phyloP scores from a whole-genome alignment of 2,113 vertebrate species.

The Probosciger aterrimus region DNA sequence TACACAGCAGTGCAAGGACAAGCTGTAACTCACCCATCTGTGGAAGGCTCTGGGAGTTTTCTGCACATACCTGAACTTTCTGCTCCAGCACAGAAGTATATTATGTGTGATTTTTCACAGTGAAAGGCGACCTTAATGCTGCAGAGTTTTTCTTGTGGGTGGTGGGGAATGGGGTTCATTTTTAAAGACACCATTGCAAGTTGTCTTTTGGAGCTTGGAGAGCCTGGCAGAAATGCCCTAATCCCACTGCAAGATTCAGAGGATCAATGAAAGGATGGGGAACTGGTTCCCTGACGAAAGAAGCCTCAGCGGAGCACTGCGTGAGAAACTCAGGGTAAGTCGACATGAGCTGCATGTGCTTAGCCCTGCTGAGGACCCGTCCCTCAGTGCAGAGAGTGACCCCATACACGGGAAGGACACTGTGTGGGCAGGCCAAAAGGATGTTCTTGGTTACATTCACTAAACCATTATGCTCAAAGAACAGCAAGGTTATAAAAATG shows the following conservation, averaged over 20 bases:
- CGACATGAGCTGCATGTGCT: fast-evolving
- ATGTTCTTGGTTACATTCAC: not conserved
- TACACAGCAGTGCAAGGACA: not conserved
- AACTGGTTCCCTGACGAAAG: not conserved
- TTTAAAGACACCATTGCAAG: not conserved
- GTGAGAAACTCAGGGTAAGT: not conserved
- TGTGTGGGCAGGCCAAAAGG: not conserved
- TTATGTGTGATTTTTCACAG: not conserved
- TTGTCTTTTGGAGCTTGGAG: not conserved
- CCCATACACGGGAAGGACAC: not conserved
- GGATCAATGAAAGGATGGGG: not conserved
- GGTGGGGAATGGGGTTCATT: not conserved
- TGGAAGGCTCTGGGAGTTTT: not conserved
- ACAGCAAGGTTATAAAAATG: not conserved
- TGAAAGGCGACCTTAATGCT: not conserved
- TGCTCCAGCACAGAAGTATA: not conserved
- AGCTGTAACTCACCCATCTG: not conserved
- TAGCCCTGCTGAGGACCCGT: not conserved
- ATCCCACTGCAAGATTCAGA: not conserved
- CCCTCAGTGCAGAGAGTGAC: not conserved
- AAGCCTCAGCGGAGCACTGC: not conserved
- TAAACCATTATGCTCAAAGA: not conserved
- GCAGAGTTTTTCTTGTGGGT: not conserved
- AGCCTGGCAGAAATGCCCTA: not conserved
- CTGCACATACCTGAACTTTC: not conserved